Base-by-base conservation (phyloP, 2,888 invertebrate species). In the Hedya salicella region DNA sequence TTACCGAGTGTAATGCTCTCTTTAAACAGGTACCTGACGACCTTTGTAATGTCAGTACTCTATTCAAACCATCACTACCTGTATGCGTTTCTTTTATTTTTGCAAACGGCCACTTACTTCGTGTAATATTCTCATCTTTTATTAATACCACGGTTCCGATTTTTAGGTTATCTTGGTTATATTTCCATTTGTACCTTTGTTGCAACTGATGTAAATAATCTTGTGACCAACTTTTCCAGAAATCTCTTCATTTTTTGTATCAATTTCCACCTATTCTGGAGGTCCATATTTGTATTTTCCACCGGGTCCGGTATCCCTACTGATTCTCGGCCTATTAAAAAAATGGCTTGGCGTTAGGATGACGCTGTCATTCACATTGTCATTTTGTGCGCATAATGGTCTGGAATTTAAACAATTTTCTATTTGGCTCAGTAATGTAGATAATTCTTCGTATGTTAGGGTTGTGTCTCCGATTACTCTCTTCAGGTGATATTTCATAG, bases 291-390 rank as follows among this genome's bases (percentile, higher is more conserved):
- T 13, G 19, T 46, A 2, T 32, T 46, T 19, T 16, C 16, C 3
- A 46, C 16, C 1, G 46, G 46, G 46, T 46, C 46, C 3, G 46
- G 46, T 16, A 46, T 46, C 13, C 46, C 46, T 46, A 46, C 46
- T 3, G 46, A 16, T 21, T 46, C 19, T 9, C 19, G 46, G 13
- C 46, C 46, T 16, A 46, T 46, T 1, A n/a, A 46, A 6, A 13
- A 46, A 46, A 16, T 46, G 46, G 2, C 42, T 42, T 1, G 42
- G 42, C 13, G 42, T 42, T 3, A 16, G 16, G 6, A 42, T 8
- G 6, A 46, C 16, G 11, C 16, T 46, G 19, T 46, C 19, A 13
- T 46, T 46, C 16, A 46, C 16, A 4, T 46, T 11, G 3, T 46
- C 46, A 16, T 11, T 11, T 46, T 46, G 46, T 11, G 6, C 16